phyloP scores from a whole-genome alignment of 2,113 vertebrate genomes.

The Corythaixoides concolor region DNA sequence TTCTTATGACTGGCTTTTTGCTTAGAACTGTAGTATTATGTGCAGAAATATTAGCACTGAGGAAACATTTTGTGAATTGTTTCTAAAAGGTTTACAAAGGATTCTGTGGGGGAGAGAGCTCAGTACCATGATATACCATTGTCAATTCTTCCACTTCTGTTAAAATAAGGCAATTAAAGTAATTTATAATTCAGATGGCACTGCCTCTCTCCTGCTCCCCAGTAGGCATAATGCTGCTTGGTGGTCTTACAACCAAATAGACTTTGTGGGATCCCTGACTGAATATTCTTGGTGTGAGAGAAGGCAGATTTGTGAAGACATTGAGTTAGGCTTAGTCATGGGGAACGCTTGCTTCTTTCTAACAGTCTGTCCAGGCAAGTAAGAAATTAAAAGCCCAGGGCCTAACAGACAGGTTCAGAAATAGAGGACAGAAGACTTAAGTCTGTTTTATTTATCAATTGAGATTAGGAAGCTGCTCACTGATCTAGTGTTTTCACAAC shows the following conservation, averaged over 20 bases:
- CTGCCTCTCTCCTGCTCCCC: no score
- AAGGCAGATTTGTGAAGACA: not conserved
- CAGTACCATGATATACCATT: not conserved
- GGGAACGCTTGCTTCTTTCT: not conserved
- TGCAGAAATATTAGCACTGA: not conserved
- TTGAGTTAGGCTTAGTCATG: not conserved
- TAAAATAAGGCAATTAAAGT: not conserved
- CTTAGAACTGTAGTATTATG: not conserved
- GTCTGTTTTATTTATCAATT: not conserved
- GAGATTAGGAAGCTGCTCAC: not conserved
- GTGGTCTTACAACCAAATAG: not conserved
- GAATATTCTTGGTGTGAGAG: not conserved
- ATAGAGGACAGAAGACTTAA: not conserved
- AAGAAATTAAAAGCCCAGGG: not conserved
- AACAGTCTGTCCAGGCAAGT: not conserved
- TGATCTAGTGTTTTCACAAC: not conserved
- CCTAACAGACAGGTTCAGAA: not conserved
- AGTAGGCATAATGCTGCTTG: not conserved
- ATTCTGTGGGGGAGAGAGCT: not conserved
- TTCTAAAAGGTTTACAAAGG: not conserved
- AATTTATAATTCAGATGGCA: not conserved
- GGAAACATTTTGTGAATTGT: not conserved
- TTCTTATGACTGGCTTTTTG: not conserved
- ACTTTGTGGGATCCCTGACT: not conserved
- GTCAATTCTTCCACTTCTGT: not conserved